Conservation (phyloP, 53 echinoderm and acorn worm genomes). For the Antedon mediterranea region DNA sequence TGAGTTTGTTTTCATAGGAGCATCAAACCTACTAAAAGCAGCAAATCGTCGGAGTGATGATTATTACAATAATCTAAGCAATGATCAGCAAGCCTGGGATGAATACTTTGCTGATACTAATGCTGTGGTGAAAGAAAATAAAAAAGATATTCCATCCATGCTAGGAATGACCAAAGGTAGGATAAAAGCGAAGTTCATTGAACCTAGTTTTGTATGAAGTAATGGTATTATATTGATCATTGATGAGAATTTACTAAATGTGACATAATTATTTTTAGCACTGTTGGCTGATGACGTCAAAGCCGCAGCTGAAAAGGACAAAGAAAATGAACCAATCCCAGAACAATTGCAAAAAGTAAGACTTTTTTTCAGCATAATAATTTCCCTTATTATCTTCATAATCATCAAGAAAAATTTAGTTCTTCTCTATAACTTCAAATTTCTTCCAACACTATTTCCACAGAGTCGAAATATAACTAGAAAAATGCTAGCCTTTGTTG, state of each 20-base stretch:
- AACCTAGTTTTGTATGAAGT: no score
- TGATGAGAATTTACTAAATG: no score
- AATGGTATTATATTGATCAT: no score
- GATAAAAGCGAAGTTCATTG: no score
- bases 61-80: slow-evolving; percentile 24
- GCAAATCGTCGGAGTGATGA: slow-evolving; percentile 17
- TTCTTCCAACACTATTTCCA: no score
- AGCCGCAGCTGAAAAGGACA: background rate
- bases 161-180: background rate
- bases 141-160: background rate
- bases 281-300: background rate
- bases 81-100: slow-evolving; percentile 18
- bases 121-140: background rate
- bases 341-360: background rate
- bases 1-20: no score
- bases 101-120: slow-evolving; percentile 14
- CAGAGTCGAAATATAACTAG: slow-evolving; percentile 48
- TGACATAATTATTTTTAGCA: no score
- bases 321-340: background rate
- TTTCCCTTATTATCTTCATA: no score
- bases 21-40: slow-evolving; percentile 38
- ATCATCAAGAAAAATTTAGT: no score
- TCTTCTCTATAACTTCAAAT: no score
- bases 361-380: no score
- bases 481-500: slow-evolving; percentile 39